Evolutionary conservation across 2,797 vertebrate species (phyloP).

Genomic region (Syndactyla subalaris): DNA sequence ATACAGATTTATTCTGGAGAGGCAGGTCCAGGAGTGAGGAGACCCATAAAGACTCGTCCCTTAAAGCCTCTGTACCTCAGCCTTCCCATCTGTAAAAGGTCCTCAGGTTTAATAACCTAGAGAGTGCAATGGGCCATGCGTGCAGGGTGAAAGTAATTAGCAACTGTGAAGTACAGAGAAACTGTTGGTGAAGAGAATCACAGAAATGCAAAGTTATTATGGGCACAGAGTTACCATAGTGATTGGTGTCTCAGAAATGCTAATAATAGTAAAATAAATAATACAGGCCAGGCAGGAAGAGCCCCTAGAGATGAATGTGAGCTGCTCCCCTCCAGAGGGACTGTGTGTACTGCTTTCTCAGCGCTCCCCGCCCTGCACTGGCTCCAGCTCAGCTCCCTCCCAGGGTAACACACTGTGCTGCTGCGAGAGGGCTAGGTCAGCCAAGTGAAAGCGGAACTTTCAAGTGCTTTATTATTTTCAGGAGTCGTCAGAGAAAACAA

Average conservation of each 20-base stretch:
- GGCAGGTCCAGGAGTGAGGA: background rate
- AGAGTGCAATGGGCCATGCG: accelerated
- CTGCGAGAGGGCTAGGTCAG: constrained; percentile 4
- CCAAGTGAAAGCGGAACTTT: constrained; percentile 53
- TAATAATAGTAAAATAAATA: constrained; percentile 72
- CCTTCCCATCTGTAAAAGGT: background rate
- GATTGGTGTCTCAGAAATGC: constrained; percentile 60
- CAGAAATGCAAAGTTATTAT: constrained; percentile 27
- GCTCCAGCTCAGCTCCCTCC: constrained; percentile 34
- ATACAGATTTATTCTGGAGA: background rate
- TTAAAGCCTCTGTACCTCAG: background rate
- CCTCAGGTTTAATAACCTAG: background rate
- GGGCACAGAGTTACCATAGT: constrained; percentile 59
- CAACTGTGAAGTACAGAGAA: background rate
- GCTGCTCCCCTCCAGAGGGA: constrained; percentile 47
- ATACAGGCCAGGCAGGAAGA: constrained; percentile 57
- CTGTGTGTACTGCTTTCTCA: constrained; percentile 56
- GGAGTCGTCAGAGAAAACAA: constrained; percentile 33
- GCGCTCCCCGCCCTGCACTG: constrained; percentile 9
- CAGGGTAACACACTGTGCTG: background rate
- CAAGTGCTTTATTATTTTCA: constrained; percentile 60
- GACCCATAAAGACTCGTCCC: background rate
- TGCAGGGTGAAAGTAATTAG: background rate
- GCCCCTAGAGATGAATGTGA: constrained; percentile 47
- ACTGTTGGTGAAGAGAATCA: background rate